phyloP scores from a whole-genome alignment of 2,888 invertebrate species.

The Ariolimax columbianus region DNA sequence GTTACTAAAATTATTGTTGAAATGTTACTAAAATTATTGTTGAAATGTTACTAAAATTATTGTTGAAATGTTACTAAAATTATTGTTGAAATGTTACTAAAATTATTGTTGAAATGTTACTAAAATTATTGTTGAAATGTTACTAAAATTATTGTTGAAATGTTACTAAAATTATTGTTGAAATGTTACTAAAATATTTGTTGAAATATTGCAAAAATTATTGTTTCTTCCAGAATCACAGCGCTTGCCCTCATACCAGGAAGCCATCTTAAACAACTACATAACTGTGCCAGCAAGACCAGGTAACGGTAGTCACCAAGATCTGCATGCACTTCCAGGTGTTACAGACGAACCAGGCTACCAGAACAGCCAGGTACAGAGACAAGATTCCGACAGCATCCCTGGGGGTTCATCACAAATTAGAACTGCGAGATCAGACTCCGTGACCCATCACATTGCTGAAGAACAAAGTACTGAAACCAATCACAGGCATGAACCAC shows the following conservation, averaged over 20 bases:
- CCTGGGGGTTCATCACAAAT: not conserved
- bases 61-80: too few species aligned
- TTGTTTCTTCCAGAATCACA: slow-evolving; percentile 10
- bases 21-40: too few species aligned
- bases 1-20: too few species aligned
- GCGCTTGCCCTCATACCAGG: slow-evolving; percentile 34
- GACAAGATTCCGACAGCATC: not conserved
- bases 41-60: too few species aligned
- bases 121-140: too few species aligned
- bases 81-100: too few species aligned
- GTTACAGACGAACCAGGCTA: slow-evolving; percentile 31
- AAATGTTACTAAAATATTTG: too few species aligned
- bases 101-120: too few species aligned
- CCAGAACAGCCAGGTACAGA: slow-evolving; percentile 17
- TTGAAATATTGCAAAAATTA: too few species aligned
- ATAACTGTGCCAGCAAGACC: not conserved
- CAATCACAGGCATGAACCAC: not conserved
- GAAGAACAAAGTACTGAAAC: not conserved
- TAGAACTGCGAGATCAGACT: not conserved
- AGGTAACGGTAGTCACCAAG: not conserved
- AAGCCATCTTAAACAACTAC: slow-evolving; percentile 26
- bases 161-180: too few species aligned
- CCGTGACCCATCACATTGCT: not conserved
- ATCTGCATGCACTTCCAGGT: not conserved
- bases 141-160: too few species aligned